These are phyloP conservation scores for Microcebus griseorufus DNA, from an alignment of 2,113 vertebrate species.

Conservation along the genomic window DNA sequence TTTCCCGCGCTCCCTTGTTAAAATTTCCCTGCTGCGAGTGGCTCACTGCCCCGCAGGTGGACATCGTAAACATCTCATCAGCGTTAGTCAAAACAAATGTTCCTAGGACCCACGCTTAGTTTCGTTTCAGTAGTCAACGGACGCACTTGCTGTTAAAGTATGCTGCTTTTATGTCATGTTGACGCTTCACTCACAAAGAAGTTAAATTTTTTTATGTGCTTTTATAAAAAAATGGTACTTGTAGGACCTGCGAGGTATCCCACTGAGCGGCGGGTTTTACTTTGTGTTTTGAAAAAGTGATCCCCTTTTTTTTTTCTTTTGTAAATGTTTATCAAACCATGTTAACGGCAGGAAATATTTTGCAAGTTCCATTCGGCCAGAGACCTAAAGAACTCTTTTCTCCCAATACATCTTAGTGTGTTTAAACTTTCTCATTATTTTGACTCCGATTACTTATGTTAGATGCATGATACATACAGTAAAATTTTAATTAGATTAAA, in stretches of 20 bases:
- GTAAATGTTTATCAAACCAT: background rate
- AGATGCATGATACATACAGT: background rate
- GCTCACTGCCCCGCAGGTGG: background rate
- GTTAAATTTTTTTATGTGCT: background rate
- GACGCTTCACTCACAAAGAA: background rate
- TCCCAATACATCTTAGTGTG: background rate
- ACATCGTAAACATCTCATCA: background rate
- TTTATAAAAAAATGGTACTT: background rate
- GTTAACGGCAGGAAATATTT: slow-evolving; percentile 24
- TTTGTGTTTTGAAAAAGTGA: background rate
- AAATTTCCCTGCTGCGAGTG: background rate
- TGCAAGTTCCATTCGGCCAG: background rate
- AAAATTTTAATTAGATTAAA: slow-evolving; percentile 18
- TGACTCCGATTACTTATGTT: background rate
- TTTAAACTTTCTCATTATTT: background rate
- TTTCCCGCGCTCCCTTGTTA: background rate
- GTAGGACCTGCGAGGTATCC: background rate
- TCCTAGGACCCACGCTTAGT: background rate
- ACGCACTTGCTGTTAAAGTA: background rate
- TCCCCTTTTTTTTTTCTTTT: background rate
- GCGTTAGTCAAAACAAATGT: background rate
- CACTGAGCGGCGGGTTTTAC: background rate
- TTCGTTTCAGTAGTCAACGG: background rate
- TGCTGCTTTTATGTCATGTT: background rate
- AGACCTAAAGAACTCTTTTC: background rate